A percentile compares a stretch with the other conserved stretches of the same genome.
Evolutionary conservation across 92 coral and sea anemone genomes (phyloP).

Genomic region (Epizoanthus fatuus): DNA sequence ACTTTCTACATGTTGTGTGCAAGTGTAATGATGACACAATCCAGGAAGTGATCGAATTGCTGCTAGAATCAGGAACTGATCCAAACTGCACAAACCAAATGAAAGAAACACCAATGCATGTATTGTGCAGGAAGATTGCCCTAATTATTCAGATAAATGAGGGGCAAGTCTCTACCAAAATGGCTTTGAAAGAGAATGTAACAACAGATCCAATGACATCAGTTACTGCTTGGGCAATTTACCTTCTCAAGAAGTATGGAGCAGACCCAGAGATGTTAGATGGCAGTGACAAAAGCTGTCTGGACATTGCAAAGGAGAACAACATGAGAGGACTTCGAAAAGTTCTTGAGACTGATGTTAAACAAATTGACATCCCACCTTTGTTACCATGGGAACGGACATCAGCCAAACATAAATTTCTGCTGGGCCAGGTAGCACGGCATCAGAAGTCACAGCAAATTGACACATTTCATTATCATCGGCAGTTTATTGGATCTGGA

Average conservation of each 20-base stretch:
- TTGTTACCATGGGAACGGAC: slow-evolving; percentile 14
- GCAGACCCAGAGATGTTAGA: neutral
- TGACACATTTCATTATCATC: neutral
- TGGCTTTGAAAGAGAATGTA: neutral
- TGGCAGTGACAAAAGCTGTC: neutral
- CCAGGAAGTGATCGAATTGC: neutral
- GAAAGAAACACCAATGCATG: neutral
- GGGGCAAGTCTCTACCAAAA: neutral
- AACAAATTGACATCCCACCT: neutral
- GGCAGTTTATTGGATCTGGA: neutral
- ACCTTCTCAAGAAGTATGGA: slow-evolving; percentile 4
- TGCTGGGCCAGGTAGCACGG: neutral
- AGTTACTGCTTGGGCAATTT: neutral
- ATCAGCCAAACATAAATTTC: neutral
- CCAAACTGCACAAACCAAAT: neutral
- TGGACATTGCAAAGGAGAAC: neutral
- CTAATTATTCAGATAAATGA: neutral
- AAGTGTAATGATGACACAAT: neutral
- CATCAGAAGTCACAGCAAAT: neutral
- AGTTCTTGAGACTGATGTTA: neutral
- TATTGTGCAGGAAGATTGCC: neutral
- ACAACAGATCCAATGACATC: neutral
- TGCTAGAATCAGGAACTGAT: neutral
- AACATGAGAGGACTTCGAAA: neutral
- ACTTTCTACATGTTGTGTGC: neutral